phyloP scores from a whole-genome alignment of 2,113 vertebrate genomes.

The Lepidiolamprologus cunningtoni region DNA sequence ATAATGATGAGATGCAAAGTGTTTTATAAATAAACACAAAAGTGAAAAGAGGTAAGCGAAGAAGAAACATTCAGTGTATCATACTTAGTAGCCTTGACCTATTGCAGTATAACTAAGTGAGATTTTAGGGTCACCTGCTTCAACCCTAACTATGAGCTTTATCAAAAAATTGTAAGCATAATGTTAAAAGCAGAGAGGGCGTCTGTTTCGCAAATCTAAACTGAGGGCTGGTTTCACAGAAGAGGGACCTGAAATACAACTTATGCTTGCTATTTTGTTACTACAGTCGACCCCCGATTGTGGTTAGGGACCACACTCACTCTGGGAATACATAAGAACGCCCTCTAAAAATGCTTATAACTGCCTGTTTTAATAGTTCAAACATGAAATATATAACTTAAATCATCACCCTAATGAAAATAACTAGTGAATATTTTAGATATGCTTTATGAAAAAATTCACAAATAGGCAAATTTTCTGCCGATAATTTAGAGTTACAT shows the following conservation, averaged over 20 bases:
- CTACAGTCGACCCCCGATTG: not conserved
- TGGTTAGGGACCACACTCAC: not conserved
- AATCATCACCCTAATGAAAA: not conserved
- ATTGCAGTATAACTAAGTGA: not conserved
- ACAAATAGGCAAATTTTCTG: not conserved
- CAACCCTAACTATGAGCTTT: not conserved
- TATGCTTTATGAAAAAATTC: not conserved
- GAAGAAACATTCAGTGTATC: not conserved
- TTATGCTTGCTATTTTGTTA: not conserved
- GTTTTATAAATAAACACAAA: not conserved
- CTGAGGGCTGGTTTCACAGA: not conserved
- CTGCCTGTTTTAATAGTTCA: not conserved
- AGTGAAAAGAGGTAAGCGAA: not conserved
- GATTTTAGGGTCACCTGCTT: not conserved
- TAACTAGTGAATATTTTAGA: not conserved
- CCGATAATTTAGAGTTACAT: not conserved
- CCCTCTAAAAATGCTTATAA: not conserved
- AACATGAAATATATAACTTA: not conserved
- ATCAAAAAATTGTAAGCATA: not conserved
- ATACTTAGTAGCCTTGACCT: not conserved
- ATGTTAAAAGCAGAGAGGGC: not conserved
- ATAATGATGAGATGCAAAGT: not conserved
- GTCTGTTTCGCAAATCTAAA: not conserved
- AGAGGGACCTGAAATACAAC: not conserved
- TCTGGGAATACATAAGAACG: not conserved